Base-by-base conservation (phyloP, 2,113 vertebrate genomes). In the Platichthys flesus region DNA sequence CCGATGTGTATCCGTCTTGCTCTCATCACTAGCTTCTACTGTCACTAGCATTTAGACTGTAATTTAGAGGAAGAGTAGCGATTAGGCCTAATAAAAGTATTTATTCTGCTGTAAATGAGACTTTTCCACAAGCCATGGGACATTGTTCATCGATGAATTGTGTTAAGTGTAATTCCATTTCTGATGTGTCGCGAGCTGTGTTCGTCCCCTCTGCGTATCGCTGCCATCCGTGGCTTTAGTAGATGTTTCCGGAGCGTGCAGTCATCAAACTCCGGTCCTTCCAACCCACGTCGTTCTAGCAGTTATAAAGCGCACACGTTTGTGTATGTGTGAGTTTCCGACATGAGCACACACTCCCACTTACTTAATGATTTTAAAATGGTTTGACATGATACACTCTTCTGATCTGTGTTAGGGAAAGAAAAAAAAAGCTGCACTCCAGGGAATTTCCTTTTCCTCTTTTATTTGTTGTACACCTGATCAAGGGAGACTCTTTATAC, bases 91-190 rank as follows among this genome's bases (percentile, higher is more conserved):
- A 87, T 70, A 31, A 87, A 90, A 79, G 91, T 96, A 98, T 97
- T 97, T 97, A 98, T 97, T 97, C 95, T 94, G 96, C 94, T 96
- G 95, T 96, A 96, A 97, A 96, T 94, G 93, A 96, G 85, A 94
- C 94, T 94, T 93, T 87, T 94, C 94, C 94, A 95, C 94, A 94
- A 97, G 95, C 96, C 94, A 96, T 95, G 95, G 96, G 96, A 95
- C 93, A 83, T 95, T 63, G 93, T 93, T 94, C 95, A 94, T 95
- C 2, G 95, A 94, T 92, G 95, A 95, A 31, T 31, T 31, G 92
- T 95, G 95, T 97, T 95, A 95, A 96, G 95, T 94, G 94, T 93
- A 94, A 95, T 95, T 96, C 96, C 95, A 95, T 94, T 85, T 94
- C 94, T 89, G 91, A 95, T 90, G 90, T 78, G 91, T 96, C 96